phyloP scores from a whole-genome alignment of 2,113 vertebrate species.

The Aplodontia rufa region DNA sequence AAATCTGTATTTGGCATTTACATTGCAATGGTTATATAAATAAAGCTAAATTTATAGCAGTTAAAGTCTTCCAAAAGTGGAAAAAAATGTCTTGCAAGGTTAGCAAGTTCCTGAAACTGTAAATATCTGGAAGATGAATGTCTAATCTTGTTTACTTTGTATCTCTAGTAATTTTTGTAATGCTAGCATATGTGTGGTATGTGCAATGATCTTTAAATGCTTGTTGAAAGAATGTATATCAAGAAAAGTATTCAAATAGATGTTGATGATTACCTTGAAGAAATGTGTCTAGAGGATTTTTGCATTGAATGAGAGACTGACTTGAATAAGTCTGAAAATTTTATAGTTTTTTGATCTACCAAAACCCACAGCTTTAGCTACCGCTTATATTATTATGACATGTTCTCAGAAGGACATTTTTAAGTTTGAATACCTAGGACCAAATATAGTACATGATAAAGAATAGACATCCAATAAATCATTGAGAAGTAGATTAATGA shows the following conservation, averaged over 20 bases:
- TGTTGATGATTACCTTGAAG: not conserved
- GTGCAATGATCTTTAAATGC: conserved; percentile 36
- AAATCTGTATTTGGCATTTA: not conserved
- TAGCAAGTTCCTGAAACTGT: not conserved
- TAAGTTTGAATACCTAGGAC: not conserved
- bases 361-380: not conserved
- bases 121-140: not conserved
- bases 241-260: not conserved
- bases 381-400: not conserved
- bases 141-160: conserved; percentile 4
- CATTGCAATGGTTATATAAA: not conserved
- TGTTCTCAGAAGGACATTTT: not conserved
- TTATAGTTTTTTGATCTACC: not conserved
- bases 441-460: not conserved
- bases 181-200: not conserved
- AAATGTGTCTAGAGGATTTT: not conserved
- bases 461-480: not conserved
- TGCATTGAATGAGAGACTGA: not conserved
- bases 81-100: not conserved
- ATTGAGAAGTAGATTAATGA: not conserved
- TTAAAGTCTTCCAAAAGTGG: not conserved
- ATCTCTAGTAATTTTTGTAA: not conserved
- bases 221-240: not conserved
- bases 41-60: conserved; percentile 26
- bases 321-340: not conserved